These are phyloP conservation scores for Phyto melanocephala DNA, from an alignment of 2,888 invertebrate species.

Conservation along the genomic window DNA sequence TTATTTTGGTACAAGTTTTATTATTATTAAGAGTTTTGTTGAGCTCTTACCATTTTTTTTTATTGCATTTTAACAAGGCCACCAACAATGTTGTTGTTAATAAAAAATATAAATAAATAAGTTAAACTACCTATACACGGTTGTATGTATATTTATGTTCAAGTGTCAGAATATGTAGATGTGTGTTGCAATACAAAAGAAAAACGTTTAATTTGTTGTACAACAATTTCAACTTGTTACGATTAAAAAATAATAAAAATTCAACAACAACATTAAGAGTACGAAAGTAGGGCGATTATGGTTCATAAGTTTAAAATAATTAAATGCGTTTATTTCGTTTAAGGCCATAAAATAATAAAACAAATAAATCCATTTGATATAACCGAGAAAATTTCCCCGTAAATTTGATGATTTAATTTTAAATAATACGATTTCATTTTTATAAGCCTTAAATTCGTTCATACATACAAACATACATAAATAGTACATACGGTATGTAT, in stretches of 20 bases:
- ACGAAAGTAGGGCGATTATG: conserved; percentile 54
- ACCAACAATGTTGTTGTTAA: conserved; percentile 56
- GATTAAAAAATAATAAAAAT: not conserved
- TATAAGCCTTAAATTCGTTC: conserved; percentile 15
- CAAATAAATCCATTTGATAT: conserved; percentile 10
- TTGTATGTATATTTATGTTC: not conserved
- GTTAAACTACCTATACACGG: not conserved
- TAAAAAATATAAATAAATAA: conserved; percentile 30
- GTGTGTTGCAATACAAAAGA: conserved; percentile 14
- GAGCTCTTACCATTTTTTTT: conserved; percentile 49
- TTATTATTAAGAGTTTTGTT: conserved; percentile 46
- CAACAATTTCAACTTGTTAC: conserved; percentile 42
- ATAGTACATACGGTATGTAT: too few relatives aligned
- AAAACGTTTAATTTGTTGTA: conserved; percentile 45
- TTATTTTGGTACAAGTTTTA: conserved; percentile 5
- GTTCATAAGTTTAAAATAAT: conserved; percentile 46
- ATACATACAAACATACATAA: too few relatives aligned
- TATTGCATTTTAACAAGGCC: conserved; percentile 64
- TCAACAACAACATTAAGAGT: not conserved
- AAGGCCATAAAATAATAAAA: conserved; percentile 27
- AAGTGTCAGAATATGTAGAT: not conserved
- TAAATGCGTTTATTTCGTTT: conserved; percentile 20
- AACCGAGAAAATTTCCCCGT: conserved; percentile 3
- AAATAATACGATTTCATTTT: not conserved
- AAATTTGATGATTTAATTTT: conserved; percentile 41